Conservation (phyloP, 30 jellyfish, hydroid and myxozoan species). For the Aurelia aurita region DNA sequence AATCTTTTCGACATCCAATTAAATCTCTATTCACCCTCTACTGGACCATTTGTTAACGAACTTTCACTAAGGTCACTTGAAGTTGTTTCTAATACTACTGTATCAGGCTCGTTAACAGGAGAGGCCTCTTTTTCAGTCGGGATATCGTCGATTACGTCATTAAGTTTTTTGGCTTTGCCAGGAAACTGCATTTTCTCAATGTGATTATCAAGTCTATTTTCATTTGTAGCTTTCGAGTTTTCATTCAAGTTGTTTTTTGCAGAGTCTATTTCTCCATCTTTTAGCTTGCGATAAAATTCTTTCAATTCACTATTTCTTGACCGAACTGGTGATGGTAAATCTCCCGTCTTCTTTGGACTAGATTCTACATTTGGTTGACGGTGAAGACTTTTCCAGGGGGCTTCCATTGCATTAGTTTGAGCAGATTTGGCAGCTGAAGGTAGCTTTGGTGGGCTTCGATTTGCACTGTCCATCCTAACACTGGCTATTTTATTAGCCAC, state of each 20-base stretch:
- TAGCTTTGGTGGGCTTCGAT: constrained; percentile 4
- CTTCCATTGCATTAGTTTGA: background rate
- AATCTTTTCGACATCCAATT: too few species aligned
- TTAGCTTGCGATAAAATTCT: constrained; percentile 56
- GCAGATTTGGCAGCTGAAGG: constrained; percentile 1
- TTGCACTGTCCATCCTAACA: constrained; percentile 64
- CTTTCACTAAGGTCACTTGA: background rate
- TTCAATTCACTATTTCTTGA: constrained; percentile 50
- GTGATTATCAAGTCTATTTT: constrained; percentile 35
- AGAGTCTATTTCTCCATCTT: constrained; percentile 54
- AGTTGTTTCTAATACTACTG: constrained; percentile 1
- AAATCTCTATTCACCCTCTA: constrained; percentile 1
- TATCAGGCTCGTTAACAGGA: background rate
- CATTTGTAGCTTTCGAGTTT: constrained; percentile 7
- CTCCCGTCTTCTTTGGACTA: constrained; percentile 5
- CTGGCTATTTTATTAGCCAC: constrained; percentile 88
- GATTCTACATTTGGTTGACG: constrained; percentile 56
- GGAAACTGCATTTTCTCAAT: constrained; percentile 63
- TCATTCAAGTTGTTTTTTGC: constrained; percentile 3
- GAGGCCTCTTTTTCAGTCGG: background rate
- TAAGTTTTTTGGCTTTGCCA: constrained; percentile 72
- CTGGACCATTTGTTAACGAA: constrained; percentile 16
- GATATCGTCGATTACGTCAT: constrained; percentile 37
- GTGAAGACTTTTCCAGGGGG: constrained; percentile 37
- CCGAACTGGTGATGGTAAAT: constrained; percentile 42